Conservation (phyloP, 1,140 invertebrate genomes). For the Onthophagus taurus region DNA sequence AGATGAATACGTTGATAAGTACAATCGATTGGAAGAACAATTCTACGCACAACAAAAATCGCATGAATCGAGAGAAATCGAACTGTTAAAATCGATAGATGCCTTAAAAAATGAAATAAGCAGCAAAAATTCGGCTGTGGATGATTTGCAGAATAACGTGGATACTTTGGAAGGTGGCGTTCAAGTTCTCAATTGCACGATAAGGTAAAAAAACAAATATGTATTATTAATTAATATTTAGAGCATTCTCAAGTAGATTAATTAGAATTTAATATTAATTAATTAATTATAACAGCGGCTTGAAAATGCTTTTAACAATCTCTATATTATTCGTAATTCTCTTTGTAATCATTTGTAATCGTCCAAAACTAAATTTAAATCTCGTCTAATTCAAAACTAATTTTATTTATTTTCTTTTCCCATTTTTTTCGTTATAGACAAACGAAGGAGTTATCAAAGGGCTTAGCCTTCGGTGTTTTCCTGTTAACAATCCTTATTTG, state of each 20-base stretch:
- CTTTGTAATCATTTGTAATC: too few species aligned
- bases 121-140: conserved; percentile 33
- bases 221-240: too few species aligned
- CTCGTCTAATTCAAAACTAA: conserved; percentile 2
- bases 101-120: conserved; percentile 32
- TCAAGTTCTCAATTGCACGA: conserved; percentile 31
- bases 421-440: conserved; percentile 21
- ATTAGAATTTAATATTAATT: too few species aligned
- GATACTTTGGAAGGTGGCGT: conserved; percentile 37
- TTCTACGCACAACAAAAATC: conserved; percentile 35
- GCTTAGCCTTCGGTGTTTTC: conserved; percentile 24
- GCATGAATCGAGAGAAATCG: conserved; percentile 30
- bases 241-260: too few species aligned
- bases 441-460: conserved; percentile 24
- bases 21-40: conserved; percentile 40
- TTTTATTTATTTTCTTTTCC: conserved; percentile 11
- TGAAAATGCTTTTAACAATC: too few species aligned
- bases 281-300: too few species aligned
- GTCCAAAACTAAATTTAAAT: too few species aligned
- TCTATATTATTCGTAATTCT: too few species aligned
- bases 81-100: conserved; percentile 36
- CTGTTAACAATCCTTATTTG: conserved; percentile 33
- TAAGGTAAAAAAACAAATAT: too few species aligned
- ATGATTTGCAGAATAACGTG: conserved; percentile 36
- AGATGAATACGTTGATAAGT: conserved; percentile 43